phyloP scores from a whole-genome alignment of 2,797 vertebrate species.

The Cygnus olor region DNA sequence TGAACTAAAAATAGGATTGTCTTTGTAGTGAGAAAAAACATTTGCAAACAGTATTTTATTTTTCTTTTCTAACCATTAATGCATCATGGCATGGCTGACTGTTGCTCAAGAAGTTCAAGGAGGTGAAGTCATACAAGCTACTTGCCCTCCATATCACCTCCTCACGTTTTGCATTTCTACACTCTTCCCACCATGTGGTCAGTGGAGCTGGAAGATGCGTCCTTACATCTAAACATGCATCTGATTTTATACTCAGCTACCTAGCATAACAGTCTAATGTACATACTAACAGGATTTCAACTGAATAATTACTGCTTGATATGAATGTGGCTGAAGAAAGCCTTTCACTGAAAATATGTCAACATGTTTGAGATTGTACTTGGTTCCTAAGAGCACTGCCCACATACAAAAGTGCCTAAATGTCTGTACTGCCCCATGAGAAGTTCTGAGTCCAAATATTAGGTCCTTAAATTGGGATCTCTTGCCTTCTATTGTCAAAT shows the following conservation, averaged over 20 bases:
- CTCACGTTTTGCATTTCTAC: not conserved
- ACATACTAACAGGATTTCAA: not conserved
- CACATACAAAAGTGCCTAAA: not conserved
- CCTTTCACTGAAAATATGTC: not conserved
- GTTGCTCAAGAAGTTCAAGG: not conserved
- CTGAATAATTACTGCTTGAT: not conserved
- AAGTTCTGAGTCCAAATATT: not conserved
- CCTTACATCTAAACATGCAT: not conserved
- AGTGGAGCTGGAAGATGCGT: not conserved
- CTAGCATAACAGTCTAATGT: not conserved
- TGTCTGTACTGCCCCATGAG: not conserved
- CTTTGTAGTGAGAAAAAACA: not conserved
- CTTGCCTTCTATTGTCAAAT: not conserved
- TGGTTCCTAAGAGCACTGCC: not conserved
- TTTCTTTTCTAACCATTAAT: not conserved
- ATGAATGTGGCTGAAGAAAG: not conserved
- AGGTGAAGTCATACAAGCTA: not conserved
- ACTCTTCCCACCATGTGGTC: not conserved
- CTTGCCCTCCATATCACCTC: not conserved
- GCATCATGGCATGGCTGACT: not conserved
- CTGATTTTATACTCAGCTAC: not conserved
- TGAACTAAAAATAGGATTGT: not conserved
- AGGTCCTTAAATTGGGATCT: not conserved
- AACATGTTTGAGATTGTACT: not conserved
- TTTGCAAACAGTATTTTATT: not conserved